Evolutionary conservation across 2,888 invertebrate genomes (phyloP), one percentile per base, ranked within the genome.

Genomic region (Drosophila seclusa): DNA sequence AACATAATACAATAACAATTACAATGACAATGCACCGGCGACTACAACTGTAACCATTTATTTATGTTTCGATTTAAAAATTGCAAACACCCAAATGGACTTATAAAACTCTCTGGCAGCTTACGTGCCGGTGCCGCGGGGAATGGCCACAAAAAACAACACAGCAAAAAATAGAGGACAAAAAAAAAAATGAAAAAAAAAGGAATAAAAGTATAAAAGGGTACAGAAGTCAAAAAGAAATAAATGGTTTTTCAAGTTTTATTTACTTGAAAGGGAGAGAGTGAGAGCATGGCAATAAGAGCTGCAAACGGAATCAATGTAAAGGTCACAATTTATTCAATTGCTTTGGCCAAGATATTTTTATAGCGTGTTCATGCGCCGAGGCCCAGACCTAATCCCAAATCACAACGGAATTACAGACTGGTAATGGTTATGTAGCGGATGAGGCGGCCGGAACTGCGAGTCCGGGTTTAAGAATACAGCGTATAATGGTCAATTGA

Each of bases 321-420:
- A 89, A 87, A 87, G 87, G 87, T 87, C 87, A 89, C 83, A 87
- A 87, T 87, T 89, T 87, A 89, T 87, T 87, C 87, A 87, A 87
- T 87, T 87, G 87, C 79, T 84, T 70, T 70, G 79, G 86, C 85
- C 77, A 83, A 79, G 88, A 87, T 86, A 86, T 86, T 86, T 85
- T 86, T 86, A 87, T 87, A 85, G 85, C 79, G 83, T 86, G 88
- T 83, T 84, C 89, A 84, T 88, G 83, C 73, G 82, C 76, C 52
- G 70, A 66, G 76, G 62, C 61, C 75, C 72, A 74, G 76, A 83
- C 87, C 83, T 89, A 89, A 87, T 89, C 87, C 87, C 87, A 87
- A 89, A 89, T 89, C 87, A 89, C 89, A 87, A 89, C 89, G 87
- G 87, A 86, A 86, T 86, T 87, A 87, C 88, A 79, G 85, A 81